phyloP scores from a whole-genome alignment of 1,140 invertebrate genomes.

The Centruroides sculpturatus region DNA sequence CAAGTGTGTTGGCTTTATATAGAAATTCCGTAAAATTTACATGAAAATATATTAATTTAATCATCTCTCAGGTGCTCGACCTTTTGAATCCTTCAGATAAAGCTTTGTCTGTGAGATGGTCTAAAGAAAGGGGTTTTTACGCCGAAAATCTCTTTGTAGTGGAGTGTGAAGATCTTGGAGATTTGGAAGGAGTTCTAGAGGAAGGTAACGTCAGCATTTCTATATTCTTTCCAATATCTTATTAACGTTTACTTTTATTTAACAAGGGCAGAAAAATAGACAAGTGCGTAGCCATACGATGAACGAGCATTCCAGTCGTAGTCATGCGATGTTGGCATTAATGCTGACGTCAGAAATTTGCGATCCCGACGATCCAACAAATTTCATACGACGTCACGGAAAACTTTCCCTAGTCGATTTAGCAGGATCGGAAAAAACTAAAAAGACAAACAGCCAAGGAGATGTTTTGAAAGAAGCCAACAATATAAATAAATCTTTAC shows the following conservation, averaged over 20 bases:
- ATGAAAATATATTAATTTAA: neutral
- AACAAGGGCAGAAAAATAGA: slow-evolving; percentile 60
- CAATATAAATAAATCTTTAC: slow-evolving; percentile 90
- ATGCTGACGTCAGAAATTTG: slow-evolving; percentile 64
- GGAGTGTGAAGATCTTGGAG: slow-evolving; percentile 85
- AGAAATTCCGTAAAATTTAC: neutral
- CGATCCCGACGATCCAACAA: slow-evolving; percentile 26
- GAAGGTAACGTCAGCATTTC: slow-evolving; percentile 48
- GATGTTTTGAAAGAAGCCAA: slow-evolving; percentile 85
- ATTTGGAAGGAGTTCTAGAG: slow-evolving; percentile 81
- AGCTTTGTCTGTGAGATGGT: slow-evolving; percentile 77
- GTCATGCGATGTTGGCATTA: slow-evolving; percentile 85
- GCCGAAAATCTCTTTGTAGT: slow-evolving; percentile 91
- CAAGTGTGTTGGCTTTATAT: slow-evolving; percentile 43
- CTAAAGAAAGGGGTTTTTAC: slow-evolving; percentile 84
- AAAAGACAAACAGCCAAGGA: slow-evolving; percentile 79
- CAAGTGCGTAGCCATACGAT: slow-evolving; percentile 79
- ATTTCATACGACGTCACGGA: slow-evolving; percentile 40
- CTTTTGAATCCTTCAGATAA: slow-evolving; percentile 70
- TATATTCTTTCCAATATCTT: neutral
- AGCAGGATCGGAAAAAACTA: slow-evolving; percentile 86
- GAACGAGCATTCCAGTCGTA: slow-evolving; percentile 90
- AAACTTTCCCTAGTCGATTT: slow-evolving; percentile 90
- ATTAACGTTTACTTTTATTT: neutral
- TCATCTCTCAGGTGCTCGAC: slow-evolving; percentile 70